Evolutionary conservation across 1,140 invertebrate species (phyloP), one percentile per base, ranked within the genome.

Genomic region (Lasioglossum baleicum): DNA sequence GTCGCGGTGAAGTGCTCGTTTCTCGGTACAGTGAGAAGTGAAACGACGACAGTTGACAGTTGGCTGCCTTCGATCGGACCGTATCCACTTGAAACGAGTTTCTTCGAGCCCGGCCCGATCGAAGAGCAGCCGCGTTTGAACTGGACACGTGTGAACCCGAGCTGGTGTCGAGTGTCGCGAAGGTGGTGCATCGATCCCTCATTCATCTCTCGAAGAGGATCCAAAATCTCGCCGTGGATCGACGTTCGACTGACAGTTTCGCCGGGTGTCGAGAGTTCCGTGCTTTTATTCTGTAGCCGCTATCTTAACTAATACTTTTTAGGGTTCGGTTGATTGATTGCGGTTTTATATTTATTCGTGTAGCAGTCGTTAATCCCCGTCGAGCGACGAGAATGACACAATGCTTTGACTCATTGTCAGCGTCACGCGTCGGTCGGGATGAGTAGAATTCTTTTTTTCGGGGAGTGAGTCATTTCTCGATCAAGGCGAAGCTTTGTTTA

Each of bases 121-220:
- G 78, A 91, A 91, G 85, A 86, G 82, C 87, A 90, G 88, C 87
- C 82, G 35, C 63, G 79, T 77, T 92, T 86, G 80, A 88, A 91
- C 84, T 87, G 87, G 87, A 89, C 84, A 92, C 76, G 77, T 76
- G 66, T 79, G 65, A 86, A 15, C 40, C 31, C 44, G 77, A 61
- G 56, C 40, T 53, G 2, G 42, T 11, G 53, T 11, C 69, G 83
- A 85, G 40, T 44, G 63, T 72, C 74, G 84, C 80, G 87, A 89
- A 90, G 88, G 86, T 92, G 89, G 90, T 90, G 51, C 77, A 80
- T 67, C 10, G 53, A 53, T 68, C n/a, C 15, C 35, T 35, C 35
- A 35, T 35, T 35, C 35, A 48, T 3, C 42, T 26, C 20, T 51
- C 6, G 56, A 44, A 35, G 76, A 80, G 67, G n/a, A 58, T 81